phyloP scores from a whole-genome alignment of 2,888 invertebrate genomes.

The Teinopalpus imperialis region DNA sequence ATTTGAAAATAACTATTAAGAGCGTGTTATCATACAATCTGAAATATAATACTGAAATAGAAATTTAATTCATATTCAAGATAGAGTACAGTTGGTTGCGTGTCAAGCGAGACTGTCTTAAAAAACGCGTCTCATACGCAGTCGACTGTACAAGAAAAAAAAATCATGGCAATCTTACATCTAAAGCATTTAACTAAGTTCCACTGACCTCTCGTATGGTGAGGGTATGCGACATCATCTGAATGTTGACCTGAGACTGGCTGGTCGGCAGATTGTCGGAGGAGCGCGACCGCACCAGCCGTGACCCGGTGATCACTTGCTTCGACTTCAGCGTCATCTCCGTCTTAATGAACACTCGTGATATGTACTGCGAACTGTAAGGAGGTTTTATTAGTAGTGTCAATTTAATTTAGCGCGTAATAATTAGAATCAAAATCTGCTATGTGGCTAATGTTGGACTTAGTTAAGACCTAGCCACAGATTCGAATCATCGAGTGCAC shows the following conservation, averaged over 20 bases:
- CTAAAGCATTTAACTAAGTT: not conserved
- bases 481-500: no score
- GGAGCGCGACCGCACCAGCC: slow-evolving; percentile 91
- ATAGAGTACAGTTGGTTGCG: not conserved
- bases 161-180: not conserved
- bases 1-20: not conserved
- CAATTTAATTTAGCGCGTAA: no score
- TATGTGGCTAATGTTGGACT: no score
- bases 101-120: not conserved
- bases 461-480: no score
- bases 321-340: slow-evolving; percentile 96
- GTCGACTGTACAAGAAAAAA: slow-evolving; percentile 3
- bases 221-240: slow-evolving; percentile 96
- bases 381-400: not conserved
- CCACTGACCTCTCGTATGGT: slow-evolving; percentile 93
- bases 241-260: slow-evolving; percentile 96
- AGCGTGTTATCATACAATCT: not conserved
- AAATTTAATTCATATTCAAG: not conserved
- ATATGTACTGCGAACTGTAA: slow-evolving; percentile 94
- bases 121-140: not conserved
- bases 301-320: slow-evolving; percentile 89
- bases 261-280: slow-evolving; percentile 95
- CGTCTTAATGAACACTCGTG: slow-evolving; percentile 94
- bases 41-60: slow-evolving; percentile 6
- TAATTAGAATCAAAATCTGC: no score